phyloP scores from a whole-genome alignment of 2,113 vertebrate species.

The Copsychus sechellarum region DNA sequence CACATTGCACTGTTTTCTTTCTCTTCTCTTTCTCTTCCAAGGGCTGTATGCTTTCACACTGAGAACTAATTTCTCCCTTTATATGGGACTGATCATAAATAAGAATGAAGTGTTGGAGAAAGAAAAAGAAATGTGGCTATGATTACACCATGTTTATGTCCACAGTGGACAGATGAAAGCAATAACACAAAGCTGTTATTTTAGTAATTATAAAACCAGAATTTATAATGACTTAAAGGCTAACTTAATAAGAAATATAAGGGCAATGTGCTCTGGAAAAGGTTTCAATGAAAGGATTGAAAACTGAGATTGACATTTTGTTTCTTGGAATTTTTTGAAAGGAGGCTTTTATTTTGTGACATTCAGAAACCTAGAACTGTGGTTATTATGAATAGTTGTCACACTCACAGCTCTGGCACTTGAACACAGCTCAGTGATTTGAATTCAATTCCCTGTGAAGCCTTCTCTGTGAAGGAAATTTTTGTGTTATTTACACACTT shows the following conservation, averaged over 20 bases:
- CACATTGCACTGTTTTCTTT: slow-evolving; percentile 38
- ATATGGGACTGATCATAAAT: not conserved
- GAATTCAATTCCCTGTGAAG: not conserved
- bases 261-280: not conserved
- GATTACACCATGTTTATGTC: slow-evolving; percentile 41
- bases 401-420: not conserved
- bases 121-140: slow-evolving; percentile 53
- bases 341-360: not conserved
- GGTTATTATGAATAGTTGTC: not conserved
- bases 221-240: slow-evolving; percentile 27
- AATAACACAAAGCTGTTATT: slow-evolving; percentile 56
- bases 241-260: slow-evolving; percentile 20
- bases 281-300: not conserved
- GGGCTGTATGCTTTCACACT: slow-evolving; percentile 21
- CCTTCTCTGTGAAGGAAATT: not conserved
- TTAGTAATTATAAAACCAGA: slow-evolving; percentile 57
- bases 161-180: slow-evolving; percentile 52
- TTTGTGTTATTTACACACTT: not conserved
- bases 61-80: slow-evolving; percentile 30
- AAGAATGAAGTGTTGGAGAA: slow-evolving; percentile 56
- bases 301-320: not conserved
- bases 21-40: slow-evolving; percentile 28
- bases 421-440: not conserved
- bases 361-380: not conserved
- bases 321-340: not conserved